These are phyloP conservation scores for Brienomyrus brachyistius DNA, from an alignment of 2,113 vertebrate genomes.

Conservation along the genomic window DNA sequence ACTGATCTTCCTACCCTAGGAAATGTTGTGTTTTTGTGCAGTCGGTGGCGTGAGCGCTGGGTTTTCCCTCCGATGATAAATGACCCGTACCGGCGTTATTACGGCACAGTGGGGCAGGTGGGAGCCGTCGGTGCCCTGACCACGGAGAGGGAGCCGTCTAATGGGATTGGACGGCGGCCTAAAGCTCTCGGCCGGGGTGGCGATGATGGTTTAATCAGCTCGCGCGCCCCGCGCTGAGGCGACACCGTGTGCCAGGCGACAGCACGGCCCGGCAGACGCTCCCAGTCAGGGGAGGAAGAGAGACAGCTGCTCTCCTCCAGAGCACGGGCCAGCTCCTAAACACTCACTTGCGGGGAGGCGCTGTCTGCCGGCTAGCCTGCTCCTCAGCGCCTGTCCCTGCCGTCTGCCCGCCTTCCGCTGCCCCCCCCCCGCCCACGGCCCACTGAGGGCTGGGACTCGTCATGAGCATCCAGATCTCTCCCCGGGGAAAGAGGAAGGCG, in stretches of 20 bases:
- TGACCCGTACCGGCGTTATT: background rate
- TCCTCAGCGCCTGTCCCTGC: background rate
- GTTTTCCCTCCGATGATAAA: background rate
- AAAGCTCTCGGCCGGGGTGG: constrained; percentile 26
- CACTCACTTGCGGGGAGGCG: background rate
- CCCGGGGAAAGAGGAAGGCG: background rate
- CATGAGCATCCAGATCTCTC: background rate
- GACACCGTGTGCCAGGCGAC: background rate
- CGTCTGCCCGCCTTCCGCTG: background rate
- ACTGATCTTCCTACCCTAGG: background rate
- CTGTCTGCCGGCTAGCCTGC: constrained; percentile 6
- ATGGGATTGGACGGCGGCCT: constrained; percentile 37
- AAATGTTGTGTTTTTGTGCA: background rate
- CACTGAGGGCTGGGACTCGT: background rate
- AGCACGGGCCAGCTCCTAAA: constrained; percentile 5
- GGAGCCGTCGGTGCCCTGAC: background rate
- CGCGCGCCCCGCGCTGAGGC: constrained; percentile 22
- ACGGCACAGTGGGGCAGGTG: background rate
- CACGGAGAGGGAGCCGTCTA: constrained; percentile 20
- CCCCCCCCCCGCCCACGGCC: background rate
- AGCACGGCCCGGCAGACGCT: constrained; percentile 20
- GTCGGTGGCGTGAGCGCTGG: background rate
- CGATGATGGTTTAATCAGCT: constrained; percentile 48
- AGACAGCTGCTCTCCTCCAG: constrained; percentile 24
- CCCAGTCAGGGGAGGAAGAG: constrained; percentile 21